A percentile compares a stretch with the other conserved stretches of the same genome.
These are phyloP conservation scores for Eutrigla gurnardus DNA, from an alignment of 2,797 vertebrate genomes.

Conservation along the genomic window DNA sequence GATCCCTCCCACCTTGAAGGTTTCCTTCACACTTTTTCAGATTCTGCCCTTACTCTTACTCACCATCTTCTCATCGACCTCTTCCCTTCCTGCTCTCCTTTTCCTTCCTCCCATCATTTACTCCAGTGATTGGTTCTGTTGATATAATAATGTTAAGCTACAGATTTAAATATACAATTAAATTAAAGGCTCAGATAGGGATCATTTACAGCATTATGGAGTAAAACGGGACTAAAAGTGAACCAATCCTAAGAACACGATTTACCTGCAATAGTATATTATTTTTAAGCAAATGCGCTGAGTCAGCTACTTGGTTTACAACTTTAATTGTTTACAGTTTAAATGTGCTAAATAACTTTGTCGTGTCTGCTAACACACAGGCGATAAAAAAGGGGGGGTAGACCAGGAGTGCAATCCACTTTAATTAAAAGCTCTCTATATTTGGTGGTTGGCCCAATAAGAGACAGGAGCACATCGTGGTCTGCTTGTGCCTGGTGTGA, in stretches of 20 bases:
- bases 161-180: conserved; percentile 20
- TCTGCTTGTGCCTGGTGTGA: conserved; percentile 43
- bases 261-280: background rate
- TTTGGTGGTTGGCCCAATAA: conserved; percentile 59
- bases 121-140: conserved; percentile 17
- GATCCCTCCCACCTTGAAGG: conserved; percentile 30
- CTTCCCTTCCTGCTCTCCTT: background rate
- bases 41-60: conserved; percentile 7
- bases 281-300: background rate
- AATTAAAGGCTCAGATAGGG: conserved; percentile 6
- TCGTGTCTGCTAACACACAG: conserved; percentile 26
- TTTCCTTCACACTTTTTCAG: conserved; percentile 20
- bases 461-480: conserved; percentile 50
- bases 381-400: conserved; percentile 29
- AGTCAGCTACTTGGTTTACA: background rate
- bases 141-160: conserved; percentile 29
- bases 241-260: background rate
- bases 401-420: conserved; percentile 44
- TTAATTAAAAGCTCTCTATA: conserved; percentile 61
- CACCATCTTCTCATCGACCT: background rate
- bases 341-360: too few species aligned
- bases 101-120: background rate
- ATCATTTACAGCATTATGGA: background rate
- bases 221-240: background rate
- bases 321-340: conserved; percentile 13